phyloP scores from a whole-genome alignment of 1,140 invertebrate genomes.

The Aphelinus atriplicis region DNA sequence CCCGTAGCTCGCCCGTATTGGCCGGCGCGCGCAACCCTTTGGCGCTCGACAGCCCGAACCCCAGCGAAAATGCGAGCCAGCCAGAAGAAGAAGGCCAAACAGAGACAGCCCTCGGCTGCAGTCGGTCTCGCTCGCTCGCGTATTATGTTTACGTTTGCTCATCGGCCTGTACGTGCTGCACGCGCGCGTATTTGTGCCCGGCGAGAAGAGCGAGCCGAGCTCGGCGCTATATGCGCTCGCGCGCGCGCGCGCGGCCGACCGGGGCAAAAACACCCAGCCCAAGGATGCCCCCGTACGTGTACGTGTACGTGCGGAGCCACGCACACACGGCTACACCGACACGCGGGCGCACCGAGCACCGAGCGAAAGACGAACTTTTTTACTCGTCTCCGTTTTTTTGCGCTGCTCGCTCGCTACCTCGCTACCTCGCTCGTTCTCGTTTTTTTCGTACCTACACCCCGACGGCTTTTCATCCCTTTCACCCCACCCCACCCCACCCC shows the following conservation, averaged over 20 bases:
- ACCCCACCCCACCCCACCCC: constrained; percentile 1
- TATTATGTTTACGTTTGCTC: no score
- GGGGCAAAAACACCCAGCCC: background rate
- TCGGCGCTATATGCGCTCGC: constrained; percentile 8
- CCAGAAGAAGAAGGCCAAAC: constrained; percentile 18
- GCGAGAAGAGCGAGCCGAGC: no score
- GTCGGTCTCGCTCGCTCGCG: no score
- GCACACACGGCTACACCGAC: background rate
- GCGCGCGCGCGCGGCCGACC: constrained; percentile 33
- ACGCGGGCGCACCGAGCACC: no score
- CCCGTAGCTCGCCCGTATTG: constrained; percentile 25
- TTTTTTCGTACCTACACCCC: constrained; percentile 49
- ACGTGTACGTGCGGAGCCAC: background rate
- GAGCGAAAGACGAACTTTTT: constrained; percentile 41
- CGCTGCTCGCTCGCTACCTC: constrained; percentile 41
- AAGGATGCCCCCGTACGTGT: background rate
- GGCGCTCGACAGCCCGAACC: constrained; percentile 37
- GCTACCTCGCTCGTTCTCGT: constrained; percentile 41
- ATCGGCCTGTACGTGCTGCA: no score
- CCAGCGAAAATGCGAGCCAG: constrained; percentile 21
- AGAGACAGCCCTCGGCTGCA: constrained; percentile 14
- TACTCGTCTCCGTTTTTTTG: constrained; percentile 43
- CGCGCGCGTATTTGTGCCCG: no score
- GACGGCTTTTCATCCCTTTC: constrained; percentile 44
- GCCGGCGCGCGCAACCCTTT: constrained; percentile 2